phyloP scores from a whole-genome alignment of 1,140 invertebrate genomes.

The Procambarus clarkii region DNA sequence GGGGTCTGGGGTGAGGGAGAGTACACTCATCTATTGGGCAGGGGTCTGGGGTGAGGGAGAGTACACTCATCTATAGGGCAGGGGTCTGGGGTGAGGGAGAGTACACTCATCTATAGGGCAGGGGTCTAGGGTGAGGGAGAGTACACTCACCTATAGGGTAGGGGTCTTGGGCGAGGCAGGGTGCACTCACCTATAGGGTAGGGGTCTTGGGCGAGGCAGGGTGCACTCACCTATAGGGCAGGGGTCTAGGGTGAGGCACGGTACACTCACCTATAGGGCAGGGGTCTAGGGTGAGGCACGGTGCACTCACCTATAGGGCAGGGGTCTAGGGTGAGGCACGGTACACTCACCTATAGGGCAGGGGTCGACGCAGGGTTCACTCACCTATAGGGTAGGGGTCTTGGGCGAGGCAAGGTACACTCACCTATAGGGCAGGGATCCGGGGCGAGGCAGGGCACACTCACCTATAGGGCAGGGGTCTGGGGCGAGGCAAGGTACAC shows the following conservation, averaged over 20 bases:
- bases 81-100: no score
- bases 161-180: not conserved
- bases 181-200: slow-evolving; percentile 61
- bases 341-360: not conserved
- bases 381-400: slow-evolving; percentile 64
- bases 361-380: not conserved
- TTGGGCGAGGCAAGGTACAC: not conserved
- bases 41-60: no score
- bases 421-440: not conserved
- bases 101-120: not conserved
- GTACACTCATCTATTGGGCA: no score
- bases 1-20: no score
- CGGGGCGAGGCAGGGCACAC: not conserved
- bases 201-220: slow-evolving; percentile 48
- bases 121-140: not conserved
- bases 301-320: not conserved
- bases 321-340: no score
- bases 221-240: slow-evolving; percentile 54
- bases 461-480: slow-evolving; percentile 62
- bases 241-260: slow-evolving; percentile 46
- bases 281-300: no score
- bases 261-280: slow-evolving; percentile 10
- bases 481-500: not conserved
- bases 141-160: slow-evolving; percentile 33
- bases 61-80: no score